Evolutionary conservation across 1,140 invertebrate genomes (phyloP), one percentile per base, ranked within the genome.

Genomic region (Anthonomus grandis): DNA sequence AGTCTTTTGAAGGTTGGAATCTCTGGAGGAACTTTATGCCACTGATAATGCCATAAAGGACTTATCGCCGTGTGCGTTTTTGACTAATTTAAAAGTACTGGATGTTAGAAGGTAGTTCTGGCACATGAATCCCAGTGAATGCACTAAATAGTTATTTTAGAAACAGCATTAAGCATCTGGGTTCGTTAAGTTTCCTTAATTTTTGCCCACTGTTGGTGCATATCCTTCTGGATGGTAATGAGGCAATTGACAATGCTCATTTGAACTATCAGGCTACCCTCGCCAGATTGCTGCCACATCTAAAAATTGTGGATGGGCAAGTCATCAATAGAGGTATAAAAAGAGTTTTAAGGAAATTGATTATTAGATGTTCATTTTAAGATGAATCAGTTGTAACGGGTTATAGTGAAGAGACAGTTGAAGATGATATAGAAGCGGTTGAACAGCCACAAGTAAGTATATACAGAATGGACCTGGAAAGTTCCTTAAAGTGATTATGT

Each of bases 31-130:
- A 45, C 68, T 87, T 0, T 74, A 82, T 59, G 84, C 84, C 0
- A 74, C 79, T 22, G 78, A 81, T 24, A 86, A 87, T 64, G 72
- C 74, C 34, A 76, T 87, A 6, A 73, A 75, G 13, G 78, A 84
- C 31, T 65, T 84, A 9, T 77, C 80, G 38, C 80, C 81, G 0
- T 74, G 82, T 44, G 74, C 79, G 0, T 76, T 75, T 15, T 63
- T 83, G 3, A 69, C 76, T 38, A 76, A 78, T 42, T 60, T 83
- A 18, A 75, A 77, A 58, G 71, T 76, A 0, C 59, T 83, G 2
- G 78, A 81, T 67, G 67, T 82, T 8, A 67, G 75, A 51, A 73
- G 76, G 79, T 81, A 66, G 57, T 51, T 50, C 22, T 49, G 13
- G 44, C n/a, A 54, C 41, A 17, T 9, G 2, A 41, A n/a, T 31